These are phyloP conservation scores for Connochaetes taurinus DNA, from an alignment of 2,113 vertebrate species.

Conservation along the genomic window DNA sequence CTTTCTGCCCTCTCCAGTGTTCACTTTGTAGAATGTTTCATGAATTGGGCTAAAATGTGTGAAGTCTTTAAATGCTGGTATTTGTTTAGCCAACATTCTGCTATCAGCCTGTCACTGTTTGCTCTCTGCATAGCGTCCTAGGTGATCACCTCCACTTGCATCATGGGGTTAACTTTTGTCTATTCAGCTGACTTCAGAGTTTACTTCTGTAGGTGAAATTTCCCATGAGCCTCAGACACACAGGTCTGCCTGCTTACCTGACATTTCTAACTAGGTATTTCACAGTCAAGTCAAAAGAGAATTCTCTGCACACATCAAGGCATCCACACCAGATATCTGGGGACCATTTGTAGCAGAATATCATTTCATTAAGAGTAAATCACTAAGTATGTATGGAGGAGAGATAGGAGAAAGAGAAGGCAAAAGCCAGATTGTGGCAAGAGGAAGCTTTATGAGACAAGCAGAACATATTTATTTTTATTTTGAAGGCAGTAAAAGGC, in stretches of 20 bases:
- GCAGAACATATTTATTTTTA: background rate
- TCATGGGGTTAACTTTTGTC: background rate
- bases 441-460: background rate
- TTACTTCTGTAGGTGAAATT: background rate
- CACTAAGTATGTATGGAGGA: background rate
- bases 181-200: background rate
- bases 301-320: background rate
- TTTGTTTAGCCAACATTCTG: background rate
- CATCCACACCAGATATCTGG: background rate
- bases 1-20: background rate
- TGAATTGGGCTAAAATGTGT: background rate
- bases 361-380: background rate
- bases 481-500: background rate
- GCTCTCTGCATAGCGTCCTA: background rate
- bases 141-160: background rate
- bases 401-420: background rate
- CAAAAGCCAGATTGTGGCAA: background rate
- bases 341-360: background rate
- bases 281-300: background rate
- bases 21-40: background rate
- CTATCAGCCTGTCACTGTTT: background rate
- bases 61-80: background rate
- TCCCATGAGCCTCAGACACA: background rate
- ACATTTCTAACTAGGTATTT: background rate
- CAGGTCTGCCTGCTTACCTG: background rate